Percentiles rank a stretch among this genome's conserved stretches.
These are phyloP conservation scores for Halictus ligatus DNA, from an alignment of 2,888 invertebrate genomes.

Conservation along the genomic window DNA sequence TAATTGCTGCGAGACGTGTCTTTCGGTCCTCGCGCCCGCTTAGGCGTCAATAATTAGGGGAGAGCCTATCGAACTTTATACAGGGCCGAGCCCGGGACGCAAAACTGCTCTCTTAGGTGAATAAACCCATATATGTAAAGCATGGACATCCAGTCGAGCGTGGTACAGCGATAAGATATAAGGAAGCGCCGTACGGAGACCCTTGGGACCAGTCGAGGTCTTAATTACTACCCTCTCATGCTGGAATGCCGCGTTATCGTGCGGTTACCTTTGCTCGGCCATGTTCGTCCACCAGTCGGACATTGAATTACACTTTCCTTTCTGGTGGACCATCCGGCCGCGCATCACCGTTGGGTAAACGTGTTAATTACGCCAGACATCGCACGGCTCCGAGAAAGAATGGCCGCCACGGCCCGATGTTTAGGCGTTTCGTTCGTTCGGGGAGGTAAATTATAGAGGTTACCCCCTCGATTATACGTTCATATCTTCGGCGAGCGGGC, in stretches of 20 bases:
- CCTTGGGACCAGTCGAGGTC: constrained; percentile 76
- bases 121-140: constrained; percentile 56
- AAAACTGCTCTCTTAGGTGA: constrained; percentile 55
- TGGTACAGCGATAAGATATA: constrained; percentile 67
- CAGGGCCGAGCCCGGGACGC: constrained; percentile 26
- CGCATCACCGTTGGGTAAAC: constrained; percentile 41
- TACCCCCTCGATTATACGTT: not conserved
- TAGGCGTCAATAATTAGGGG: constrained; percentile 50
- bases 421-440: not conserved
- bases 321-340: constrained; percentile 35
- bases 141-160: constrained; percentile 59
- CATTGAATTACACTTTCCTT: constrained; percentile 67
- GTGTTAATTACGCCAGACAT: constrained; percentile 56
- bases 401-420: not conserved
- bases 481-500: not conserved
- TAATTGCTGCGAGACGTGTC: not conserved
- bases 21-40: not conserved
- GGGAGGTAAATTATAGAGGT: not conserved
- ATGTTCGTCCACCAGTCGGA: constrained; percentile 55
- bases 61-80: constrained; percentile 40
- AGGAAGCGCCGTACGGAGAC: constrained; percentile 55
- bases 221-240: constrained; percentile 78
- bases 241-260: constrained; percentile 70
- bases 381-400: constrained; percentile 5
- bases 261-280: constrained; percentile 61